Base-by-base conservation (phyloP, 2,888 invertebrate species). In the Synergus itoensis region DNA sequence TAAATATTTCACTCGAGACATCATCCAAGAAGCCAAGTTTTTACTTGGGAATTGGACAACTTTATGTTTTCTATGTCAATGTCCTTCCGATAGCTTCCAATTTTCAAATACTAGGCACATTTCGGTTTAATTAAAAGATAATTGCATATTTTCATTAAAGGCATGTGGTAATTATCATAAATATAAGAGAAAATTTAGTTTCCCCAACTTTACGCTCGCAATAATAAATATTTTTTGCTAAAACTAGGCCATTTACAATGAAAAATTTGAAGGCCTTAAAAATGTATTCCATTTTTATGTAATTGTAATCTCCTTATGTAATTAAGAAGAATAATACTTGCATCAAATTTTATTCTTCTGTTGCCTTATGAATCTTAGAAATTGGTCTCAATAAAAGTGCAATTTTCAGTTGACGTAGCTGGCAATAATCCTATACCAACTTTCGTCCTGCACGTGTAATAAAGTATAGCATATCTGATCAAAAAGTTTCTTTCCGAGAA, bases 1-100 rank as follows among this genome's bases (percentile, higher is more conserved):
- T 89, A 88, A 90, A 89, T 89, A 89, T 90, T 89, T 89, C 87
- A 86, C 85, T 80, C 82, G 85, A 82, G 76, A 84, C 84, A 86
- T 83, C 84, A 84, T 85, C 87, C 76, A 75, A 62, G 80, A 78
- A 43, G 41, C 65, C 40, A 40, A 65, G 41, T 65, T 41, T 41
- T 7, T 45, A 45, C 67, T 45, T 18, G 28, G 45, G 73, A 79
- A 79, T 67, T 21, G 45, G 21, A 67, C 45, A 67, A 67, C 43
- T 45, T 45, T 36, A 36, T 36, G 45, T 67, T 65, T 21, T 45
- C 18, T 43, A 7, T 67, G 67, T 14, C 43, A 67, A 45, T 21
- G 18, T 21, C 7, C 21, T 67, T 45, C 21, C 67, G 21, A 43
- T 45, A 67, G 8, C 11, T 21, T 62, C 28, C 28, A 62, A 28